These are phyloP conservation scores for Tetragonula clypearis DNA, from an alignment of 1,140 invertebrate genomes.

Conservation along the genomic window DNA sequence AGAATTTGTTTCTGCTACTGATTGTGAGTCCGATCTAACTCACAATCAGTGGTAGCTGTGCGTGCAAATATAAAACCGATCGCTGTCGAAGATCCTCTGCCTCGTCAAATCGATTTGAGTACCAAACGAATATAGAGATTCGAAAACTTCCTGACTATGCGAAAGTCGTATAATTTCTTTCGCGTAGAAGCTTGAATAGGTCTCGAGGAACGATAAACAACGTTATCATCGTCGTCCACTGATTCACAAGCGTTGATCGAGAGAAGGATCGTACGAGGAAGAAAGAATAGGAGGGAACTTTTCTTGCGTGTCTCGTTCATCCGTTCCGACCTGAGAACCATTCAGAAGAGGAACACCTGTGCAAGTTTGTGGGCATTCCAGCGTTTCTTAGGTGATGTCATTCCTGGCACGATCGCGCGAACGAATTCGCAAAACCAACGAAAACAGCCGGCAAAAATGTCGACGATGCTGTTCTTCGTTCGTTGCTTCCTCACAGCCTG, in stretches of 20 bases:
- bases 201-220: background rate
- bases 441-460: constrained; percentile 53
- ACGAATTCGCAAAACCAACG: constrained; percentile 56
- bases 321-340: constrained; percentile 50
- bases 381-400: constrained; percentile 46
- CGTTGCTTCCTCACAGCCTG: background rate
- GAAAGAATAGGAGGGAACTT: constrained; percentile 20
- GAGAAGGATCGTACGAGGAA: background rate
- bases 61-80: too few species aligned
- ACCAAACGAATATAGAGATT: background rate
- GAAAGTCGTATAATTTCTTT: background rate
- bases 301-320: constrained; percentile 52
- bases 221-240: background rate
- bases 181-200: background rate
- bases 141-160: background rate
- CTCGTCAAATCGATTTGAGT: background rate
- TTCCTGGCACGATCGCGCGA: constrained; percentile 51
- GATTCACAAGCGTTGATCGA: background rate
- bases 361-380: constrained; percentile 32
- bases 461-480: constrained; percentile 27
- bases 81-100: background rate
- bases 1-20: too few species aligned
- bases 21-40: too few species aligned
- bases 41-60: too few species aligned
- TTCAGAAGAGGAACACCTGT: constrained; percentile 58